Evolutionary conservation across 2,797 vertebrate species (phyloP).

Genomic region (Adelosebastes latens): DNA sequence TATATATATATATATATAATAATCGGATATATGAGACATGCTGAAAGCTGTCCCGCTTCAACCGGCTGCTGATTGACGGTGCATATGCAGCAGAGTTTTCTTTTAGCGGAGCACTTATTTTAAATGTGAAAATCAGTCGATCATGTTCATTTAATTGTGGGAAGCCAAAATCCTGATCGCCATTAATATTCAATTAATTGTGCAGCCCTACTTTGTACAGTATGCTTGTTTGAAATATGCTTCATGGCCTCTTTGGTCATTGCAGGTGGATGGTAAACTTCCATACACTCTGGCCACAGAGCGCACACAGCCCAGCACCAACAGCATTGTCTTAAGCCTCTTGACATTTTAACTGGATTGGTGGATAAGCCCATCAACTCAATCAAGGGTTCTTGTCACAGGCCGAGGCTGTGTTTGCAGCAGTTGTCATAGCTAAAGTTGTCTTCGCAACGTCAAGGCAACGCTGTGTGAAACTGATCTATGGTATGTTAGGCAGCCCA

Average conservation of each 20-base stretch:
- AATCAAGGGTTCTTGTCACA: slow-evolving; percentile 53
- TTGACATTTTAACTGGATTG: slow-evolving; percentile 73
- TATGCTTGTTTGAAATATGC: background rate
- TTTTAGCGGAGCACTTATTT: too few relatives aligned
- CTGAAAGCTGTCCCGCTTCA: too few relatives aligned
- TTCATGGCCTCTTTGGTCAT: background rate
- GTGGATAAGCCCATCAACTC: slow-evolving; percentile 53
- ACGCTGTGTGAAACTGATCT: slow-evolving; percentile 61
- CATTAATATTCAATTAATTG: too few relatives aligned
- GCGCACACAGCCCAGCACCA: background rate
- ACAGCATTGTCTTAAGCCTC: slow-evolving; percentile 46
- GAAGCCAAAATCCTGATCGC: too few relatives aligned
- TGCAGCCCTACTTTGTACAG: background rate
- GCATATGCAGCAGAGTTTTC: too few relatives aligned
- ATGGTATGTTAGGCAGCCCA: slow-evolving; percentile 56
- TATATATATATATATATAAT: too few relatives aligned
- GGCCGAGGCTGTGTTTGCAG: slow-evolving; percentile 38
- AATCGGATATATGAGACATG: too few relatives aligned
- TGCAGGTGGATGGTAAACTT: slow-evolving; percentile 19
- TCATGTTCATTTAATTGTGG: too few relatives aligned
- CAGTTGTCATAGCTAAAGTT: slow-evolving; percentile 51
- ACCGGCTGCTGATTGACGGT: too few relatives aligned
- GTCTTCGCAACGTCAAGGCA: slow-evolving; percentile 33
- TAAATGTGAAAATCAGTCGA: too few relatives aligned
- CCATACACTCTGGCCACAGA: background rate